phyloP scores from a whole-genome alignment of 2,797 vertebrate genomes.

The Graptemys geographica region DNA sequence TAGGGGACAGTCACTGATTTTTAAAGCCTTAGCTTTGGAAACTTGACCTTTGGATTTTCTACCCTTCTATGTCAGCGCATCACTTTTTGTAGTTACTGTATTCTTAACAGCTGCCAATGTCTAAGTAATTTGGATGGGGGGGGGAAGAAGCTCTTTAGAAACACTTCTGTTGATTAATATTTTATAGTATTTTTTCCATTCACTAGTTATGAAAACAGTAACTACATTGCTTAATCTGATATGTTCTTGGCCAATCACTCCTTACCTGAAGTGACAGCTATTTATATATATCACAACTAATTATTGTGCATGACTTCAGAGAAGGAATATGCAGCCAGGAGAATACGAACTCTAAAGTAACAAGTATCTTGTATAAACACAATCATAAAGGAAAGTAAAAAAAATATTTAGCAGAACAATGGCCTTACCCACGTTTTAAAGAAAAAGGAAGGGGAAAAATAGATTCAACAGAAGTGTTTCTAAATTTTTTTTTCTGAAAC shows the following conservation, averaged over 20 bases:
- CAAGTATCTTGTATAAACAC: background rate
- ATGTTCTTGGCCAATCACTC: rapidly evolving
- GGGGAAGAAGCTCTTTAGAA: background rate
- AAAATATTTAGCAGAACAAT: background rate
- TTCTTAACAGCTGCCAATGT: background rate
- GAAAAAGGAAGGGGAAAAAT: background rate
- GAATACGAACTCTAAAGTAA: background rate
- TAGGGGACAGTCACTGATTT: rapidly evolving
- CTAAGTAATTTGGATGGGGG: background rate
- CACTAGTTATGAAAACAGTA: rapidly evolving
- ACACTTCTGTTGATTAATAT: background rate
- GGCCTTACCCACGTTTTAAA: background rate
- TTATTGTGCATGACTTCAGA: background rate
- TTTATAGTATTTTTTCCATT: background rate
- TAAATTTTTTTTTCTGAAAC: background rate
- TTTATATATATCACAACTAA: background rate
- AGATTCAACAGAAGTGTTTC: background rate
- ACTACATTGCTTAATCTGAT: background rate
- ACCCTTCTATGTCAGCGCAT: background rate
- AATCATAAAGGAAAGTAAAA: rapidly evolving
- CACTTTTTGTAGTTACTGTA: background rate
- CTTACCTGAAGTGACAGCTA: background rate
- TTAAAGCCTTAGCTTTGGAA: background rate
- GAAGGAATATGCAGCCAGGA: background rate
- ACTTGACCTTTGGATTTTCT: background rate